phyloP scores from a whole-genome alignment of 1,140 invertebrate genomes.

The Scaptodrosophila lebanonensis region DNA sequence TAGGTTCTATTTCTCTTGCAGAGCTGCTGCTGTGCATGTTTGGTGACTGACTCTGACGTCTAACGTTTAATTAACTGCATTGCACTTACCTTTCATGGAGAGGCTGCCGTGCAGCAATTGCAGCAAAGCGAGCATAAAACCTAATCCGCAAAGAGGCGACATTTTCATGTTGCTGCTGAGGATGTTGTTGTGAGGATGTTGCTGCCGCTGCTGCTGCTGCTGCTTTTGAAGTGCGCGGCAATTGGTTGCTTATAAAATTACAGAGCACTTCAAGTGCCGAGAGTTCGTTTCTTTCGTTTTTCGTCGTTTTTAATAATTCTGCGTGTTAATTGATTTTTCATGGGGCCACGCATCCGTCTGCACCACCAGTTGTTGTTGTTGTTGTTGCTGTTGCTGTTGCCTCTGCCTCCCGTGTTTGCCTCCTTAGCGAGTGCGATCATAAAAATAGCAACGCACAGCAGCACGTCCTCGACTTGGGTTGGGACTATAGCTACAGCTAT shows the following conservation, averaged over 20 bases:
- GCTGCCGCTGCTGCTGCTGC: no score
- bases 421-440: slow-evolving; percentile 46
- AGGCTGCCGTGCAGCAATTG: slow-evolving; percentile 43
- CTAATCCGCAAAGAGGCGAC: slow-evolving; percentile 59
- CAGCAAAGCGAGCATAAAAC: slow-evolving; percentile 49
- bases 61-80: slow-evolving; percentile 69
- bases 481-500: slow-evolving; percentile 29
- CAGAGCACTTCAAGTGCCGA: no score
- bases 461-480: slow-evolving; percentile 59
- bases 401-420: slow-evolving; percentile 4
- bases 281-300: slow-evolving; percentile 18
- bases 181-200: no score
- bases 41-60: slow-evolving; percentile 24
- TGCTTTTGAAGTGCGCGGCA: no score
- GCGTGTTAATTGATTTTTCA: slow-evolving; percentile 76
- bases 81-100: slow-evolving; percentile 65
- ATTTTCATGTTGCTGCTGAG: slow-evolving; percentile 57
- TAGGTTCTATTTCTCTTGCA: slow-evolving; percentile 46
- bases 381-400: slow-evolving; percentile 10
- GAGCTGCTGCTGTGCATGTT: slow-evolving; percentile 38
- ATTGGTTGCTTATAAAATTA: no score
- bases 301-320: slow-evolving; percentile 72
- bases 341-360: slow-evolving; percentile 69
- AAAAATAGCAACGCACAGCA: slow-evolving; percentile 70
- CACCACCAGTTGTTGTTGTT: slow-evolving; percentile 37